Conservation (phyloP, 2,797 vertebrate genomes). For the Neosalanx taihuensis region DNA sequence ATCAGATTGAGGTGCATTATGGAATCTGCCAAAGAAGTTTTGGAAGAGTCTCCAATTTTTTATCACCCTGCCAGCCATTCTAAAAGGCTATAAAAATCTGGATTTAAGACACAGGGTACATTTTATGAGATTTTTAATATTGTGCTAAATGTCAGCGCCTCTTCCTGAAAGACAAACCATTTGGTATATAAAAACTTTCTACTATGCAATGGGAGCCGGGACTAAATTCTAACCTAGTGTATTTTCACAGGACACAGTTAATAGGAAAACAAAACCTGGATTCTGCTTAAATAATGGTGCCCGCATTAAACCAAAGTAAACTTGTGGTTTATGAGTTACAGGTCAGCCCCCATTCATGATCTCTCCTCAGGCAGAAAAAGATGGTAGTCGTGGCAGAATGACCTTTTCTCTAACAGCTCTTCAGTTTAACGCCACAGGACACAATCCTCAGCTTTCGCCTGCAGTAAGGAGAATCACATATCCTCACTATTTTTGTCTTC, state of each 20-base stretch:
- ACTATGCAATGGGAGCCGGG: conserved; percentile 14
- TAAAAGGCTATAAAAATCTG: conserved; percentile 33
- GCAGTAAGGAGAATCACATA: conserved; percentile 21
- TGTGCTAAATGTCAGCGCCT: conserved; percentile 49
- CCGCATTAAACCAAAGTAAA: conserved; percentile 6
- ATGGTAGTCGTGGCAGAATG: conserved; percentile 18
- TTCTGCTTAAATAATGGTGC: conserved; percentile 4
- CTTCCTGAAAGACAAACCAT: conserved; percentile 49
- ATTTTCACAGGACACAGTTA: neutral
- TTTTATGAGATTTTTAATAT: conserved; percentile 50
- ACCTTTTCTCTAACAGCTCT: conserved; percentile 40
- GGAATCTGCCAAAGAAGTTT: conserved; percentile 27
- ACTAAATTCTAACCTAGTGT: conserved; percentile 1
- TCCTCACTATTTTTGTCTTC: conserved; percentile 24
- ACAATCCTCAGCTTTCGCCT: conserved; percentile 11
- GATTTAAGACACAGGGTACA: conserved; percentile 40
- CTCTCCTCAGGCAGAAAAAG: conserved; percentile 14
- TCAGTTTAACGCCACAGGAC: conserved; percentile 32
- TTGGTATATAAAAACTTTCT: conserved; percentile 40
- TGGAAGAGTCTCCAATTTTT: conserved; percentile 29
- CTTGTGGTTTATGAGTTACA: neutral
- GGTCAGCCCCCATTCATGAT: neutral
- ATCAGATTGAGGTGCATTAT: conserved; percentile 22
- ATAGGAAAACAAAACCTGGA: neutral
- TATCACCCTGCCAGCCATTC: conserved; percentile 27